phyloP scores from a whole-genome alignment of 2,888 invertebrate genomes.

The Cistogaster globosa region DNA sequence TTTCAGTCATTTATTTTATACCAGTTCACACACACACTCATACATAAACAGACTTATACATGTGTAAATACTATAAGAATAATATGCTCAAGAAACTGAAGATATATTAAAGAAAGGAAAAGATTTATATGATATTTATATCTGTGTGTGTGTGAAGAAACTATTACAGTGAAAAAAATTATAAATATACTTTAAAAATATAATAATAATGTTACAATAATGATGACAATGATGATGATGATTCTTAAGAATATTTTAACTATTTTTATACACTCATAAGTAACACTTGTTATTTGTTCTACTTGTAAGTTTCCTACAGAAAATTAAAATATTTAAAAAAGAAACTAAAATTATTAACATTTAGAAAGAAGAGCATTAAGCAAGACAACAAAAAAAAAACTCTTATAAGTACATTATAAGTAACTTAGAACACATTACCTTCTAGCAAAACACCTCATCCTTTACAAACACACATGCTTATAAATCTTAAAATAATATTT shows the following conservation, averaged over 20 bases:
- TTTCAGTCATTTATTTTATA: conserved; percentile 31
- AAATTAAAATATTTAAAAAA: conserved; percentile 10
- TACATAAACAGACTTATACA: not conserved
- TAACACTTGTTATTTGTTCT: conserved; percentile 46
- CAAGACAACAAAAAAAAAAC: not conserved
- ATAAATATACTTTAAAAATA: conserved; percentile 11
- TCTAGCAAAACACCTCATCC: not conserved
- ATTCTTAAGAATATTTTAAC: conserved; percentile 51
- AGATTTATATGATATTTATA: conserved; percentile 11
- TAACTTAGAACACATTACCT: not conserved
- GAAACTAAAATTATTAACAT: conserved; percentile 44
- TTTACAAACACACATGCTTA: not conserved
- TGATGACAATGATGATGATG: conserved; percentile 41
- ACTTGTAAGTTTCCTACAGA: not conserved
- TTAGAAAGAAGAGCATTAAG: conserved; percentile 14
- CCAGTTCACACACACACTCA: not conserved
- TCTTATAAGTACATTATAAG: not conserved
- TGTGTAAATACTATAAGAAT: not conserved
- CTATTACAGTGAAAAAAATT: conserved; percentile 13
- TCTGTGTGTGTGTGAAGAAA: not conserved
- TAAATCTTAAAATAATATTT: not conserved
- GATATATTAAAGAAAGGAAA: not conserved
- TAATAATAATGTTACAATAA: conserved; percentile 32
- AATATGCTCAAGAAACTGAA: too few relatives aligned
- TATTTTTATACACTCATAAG: conserved; percentile 31